phyloP scores from a whole-genome alignment of 2,797 vertebrate species.

The Buphagus erythrorhynchus region DNA sequence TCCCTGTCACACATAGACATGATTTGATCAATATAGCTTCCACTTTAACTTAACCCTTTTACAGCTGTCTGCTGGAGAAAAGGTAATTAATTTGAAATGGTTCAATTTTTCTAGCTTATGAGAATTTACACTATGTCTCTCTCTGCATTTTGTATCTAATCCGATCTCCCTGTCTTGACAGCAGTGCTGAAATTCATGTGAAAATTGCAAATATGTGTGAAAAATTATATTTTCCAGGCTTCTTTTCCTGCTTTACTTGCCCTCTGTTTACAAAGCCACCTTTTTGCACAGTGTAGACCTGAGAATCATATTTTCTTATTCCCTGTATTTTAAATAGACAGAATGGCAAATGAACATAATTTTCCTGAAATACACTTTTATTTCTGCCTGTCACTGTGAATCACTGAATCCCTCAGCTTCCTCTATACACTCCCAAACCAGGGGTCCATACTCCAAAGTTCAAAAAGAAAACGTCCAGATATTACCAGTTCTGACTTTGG shows the following conservation, averaged over 20 bases:
- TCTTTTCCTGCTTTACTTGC: neutral
- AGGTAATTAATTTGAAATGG: constrained; percentile 37
- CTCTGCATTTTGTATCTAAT: constrained; percentile 7
- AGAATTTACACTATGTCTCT: neutral
- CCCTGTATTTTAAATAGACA: neutral
- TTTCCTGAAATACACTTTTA: neutral
- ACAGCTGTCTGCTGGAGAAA: constrained; percentile 12
- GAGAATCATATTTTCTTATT: neutral
- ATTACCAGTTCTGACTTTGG: neutral
- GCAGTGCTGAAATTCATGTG: neutral
- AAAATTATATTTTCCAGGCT: constrained; percentile 6
- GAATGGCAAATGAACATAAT: neutral
- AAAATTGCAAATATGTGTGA: neutral
- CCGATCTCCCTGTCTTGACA: neutral
- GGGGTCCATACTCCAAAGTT: neutral
- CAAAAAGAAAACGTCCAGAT: neutral
- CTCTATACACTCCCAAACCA: neutral
- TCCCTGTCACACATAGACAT: constrained; percentile 24
- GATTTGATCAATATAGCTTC: constrained; percentile 57
- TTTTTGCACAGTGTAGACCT: neutral
- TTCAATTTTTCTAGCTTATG: neutral
- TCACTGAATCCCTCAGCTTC: neutral
- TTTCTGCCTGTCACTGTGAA: neutral
- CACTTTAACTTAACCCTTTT: constrained; percentile 67
- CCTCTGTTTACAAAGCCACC: neutral